These are phyloP conservation scores for Corythoichthys intestinalis DNA, from an alignment of 2,113 vertebrate genomes.

Conservation along the genomic window DNA sequence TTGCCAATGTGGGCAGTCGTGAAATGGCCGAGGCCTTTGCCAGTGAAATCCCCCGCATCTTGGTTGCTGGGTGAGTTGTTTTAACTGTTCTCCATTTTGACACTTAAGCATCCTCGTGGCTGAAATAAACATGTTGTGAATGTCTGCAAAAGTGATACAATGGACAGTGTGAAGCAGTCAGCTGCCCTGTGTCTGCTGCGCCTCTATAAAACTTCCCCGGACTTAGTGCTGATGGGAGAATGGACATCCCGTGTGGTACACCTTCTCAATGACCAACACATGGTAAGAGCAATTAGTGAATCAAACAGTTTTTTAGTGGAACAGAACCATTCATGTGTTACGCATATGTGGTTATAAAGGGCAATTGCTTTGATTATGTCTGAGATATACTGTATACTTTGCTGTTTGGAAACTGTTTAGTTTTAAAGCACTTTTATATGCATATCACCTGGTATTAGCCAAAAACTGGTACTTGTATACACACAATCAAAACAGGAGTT, in stretches of 20 bases:
- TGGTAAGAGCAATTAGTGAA: slow-evolving; percentile 68
- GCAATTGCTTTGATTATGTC: neutral
- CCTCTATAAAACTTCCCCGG: slow-evolving; percentile 88
- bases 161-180: slow-evolving; percentile 93
- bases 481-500: neutral
- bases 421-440: too few species aligned
- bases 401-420: too few species aligned
- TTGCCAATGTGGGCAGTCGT: slow-evolving; percentile 89
- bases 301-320: neutral
- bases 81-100: neutral
- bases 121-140: slow-evolving; percentile 3
- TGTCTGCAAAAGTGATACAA: slow-evolving; percentile 77
- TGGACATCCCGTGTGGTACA: slow-evolving; percentile 91
- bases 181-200: slow-evolving; percentile 87
- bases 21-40: slow-evolving; percentile 95
- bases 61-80: slow-evolving; percentile 85
- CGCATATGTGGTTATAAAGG: neutral
- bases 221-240: slow-evolving; percentile 90
- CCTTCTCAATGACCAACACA: slow-evolving; percentile 90
- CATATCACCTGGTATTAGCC: too few species aligned
- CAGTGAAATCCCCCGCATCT: slow-evolving; percentile 86
- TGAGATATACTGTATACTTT: neutral
- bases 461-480: too few species aligned
- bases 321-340: too few species aligned
- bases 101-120: neutral